A percentile compares a stretch with the other conserved stretches of the same genome.
Evolutionary conservation across 2,113 vertebrate genomes (phyloP).

Genomic region (Xenopus borealis): DNA sequence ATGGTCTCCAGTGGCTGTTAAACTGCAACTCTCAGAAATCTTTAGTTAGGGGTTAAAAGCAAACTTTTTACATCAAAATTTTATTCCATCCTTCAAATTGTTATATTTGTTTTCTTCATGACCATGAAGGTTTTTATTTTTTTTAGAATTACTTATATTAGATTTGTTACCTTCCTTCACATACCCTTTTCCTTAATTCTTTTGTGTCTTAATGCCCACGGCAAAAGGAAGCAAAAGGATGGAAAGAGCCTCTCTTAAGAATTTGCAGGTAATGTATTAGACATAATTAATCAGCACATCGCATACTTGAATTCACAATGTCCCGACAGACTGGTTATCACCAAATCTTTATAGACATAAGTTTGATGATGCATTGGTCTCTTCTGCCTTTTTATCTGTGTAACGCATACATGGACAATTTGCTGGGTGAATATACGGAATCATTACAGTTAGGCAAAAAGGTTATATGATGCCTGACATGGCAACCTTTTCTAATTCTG

Average conservation of each 20-base stretch:
- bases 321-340: conserved; percentile 39
- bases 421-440: conserved; percentile 5
- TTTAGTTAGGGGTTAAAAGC: too few species aligned
- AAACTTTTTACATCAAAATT: too few species aligned
- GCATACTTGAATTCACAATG: conserved; percentile 44
- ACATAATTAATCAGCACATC: conserved; percentile 45
- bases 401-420: conserved; percentile 16
- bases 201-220: too few species aligned
- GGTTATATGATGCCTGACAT: conserved; percentile 3
- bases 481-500: not conserved
- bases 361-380: conserved; percentile 26
- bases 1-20: too few species aligned
- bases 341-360: conserved; percentile 18
- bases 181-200: too few species aligned
- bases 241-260: conserved; percentile 21
- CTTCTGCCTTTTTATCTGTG: conserved; percentile 21
- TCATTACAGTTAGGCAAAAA: conserved; percentile 21
- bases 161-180: too few species aligned
- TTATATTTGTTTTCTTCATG: too few species aligned
- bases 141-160: too few species aligned
- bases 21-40: too few species aligned
- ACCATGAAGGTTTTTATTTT: too few species aligned
- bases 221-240: too few species aligned
- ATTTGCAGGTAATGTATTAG: conserved; percentile 43
- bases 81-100: too few species aligned